A percentile compares a stretch with the other conserved stretches of the same genome.
phyloP scores from a whole-genome alignment of 2,113 vertebrate genomes.

The Calonectris borealis region DNA sequence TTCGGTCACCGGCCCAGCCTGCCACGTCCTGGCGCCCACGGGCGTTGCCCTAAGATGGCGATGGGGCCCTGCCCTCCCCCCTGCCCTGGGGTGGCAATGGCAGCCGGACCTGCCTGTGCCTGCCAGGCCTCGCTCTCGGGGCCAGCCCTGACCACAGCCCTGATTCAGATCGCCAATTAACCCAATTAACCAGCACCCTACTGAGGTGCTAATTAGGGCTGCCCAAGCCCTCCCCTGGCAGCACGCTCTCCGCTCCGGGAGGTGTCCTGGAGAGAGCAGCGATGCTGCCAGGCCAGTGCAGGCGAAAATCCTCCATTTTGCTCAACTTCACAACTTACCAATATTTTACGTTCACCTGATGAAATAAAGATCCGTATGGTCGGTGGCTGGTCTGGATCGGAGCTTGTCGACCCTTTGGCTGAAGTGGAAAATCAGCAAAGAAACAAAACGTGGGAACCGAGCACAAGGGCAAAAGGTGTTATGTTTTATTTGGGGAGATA shows the following conservation, averaged over 20 bases:
- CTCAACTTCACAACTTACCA: neutral
- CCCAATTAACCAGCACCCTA: neutral
- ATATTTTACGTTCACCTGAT: neutral
- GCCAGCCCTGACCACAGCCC: accelerated
- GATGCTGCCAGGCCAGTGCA: accelerated
- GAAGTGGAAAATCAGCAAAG: neutral
- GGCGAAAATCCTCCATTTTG: neutral
- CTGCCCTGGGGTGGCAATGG: accelerated
- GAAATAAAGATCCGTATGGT: neutral
- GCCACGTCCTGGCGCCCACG: too few relatives aligned
- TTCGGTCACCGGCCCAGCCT: accelerated
- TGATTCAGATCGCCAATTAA: neutral
- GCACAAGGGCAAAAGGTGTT: neutral
- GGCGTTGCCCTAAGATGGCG: accelerated
- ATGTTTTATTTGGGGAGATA: neutral
- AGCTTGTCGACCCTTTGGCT: neutral
- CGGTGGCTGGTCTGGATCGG: neutral
- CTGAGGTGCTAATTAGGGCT: neutral
- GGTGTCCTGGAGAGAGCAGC: neutral
- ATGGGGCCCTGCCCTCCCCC: too few relatives aligned
- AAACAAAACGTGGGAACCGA: neutral
- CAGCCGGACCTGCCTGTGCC: neutral
- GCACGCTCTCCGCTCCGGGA: too few relatives aligned
- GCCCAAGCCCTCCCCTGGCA: accelerated
- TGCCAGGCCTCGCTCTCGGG: neutral